A percentile compares a stretch with the other conserved stretches of the same genome.
Evolutionary conservation across 2,113 vertebrate genomes (phyloP).

Genomic region (Empidonax alnorum): DNA sequence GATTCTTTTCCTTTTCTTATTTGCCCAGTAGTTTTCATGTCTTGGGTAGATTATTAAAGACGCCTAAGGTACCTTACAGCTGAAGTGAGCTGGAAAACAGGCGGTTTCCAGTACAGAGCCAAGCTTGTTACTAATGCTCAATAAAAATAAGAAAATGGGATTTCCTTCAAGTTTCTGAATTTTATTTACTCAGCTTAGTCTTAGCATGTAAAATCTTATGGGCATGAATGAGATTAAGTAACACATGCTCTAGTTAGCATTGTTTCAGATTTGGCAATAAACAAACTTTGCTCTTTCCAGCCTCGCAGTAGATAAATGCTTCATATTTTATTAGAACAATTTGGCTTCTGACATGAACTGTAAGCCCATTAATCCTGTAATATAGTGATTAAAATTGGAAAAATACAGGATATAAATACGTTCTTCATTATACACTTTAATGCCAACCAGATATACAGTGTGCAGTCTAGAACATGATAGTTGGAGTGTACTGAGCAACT

Average conservation of each 20-base stretch:
- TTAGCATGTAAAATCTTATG: conserved; percentile 77
- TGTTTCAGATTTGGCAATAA: conserved; percentile 56
- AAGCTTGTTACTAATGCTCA: neutral
- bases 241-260: conserved; percentile 52
- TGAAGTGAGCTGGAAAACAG: neutral
- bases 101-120: neutral
- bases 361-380: conserved; percentile 63
- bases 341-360: conserved; percentile 58
- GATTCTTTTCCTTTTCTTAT: neutral
- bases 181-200: conserved; percentile 77
- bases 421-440: conserved; percentile 83
- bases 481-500: conserved; percentile 45
- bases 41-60: neutral
- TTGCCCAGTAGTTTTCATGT: neutral
- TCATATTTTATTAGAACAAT: conserved; percentile 65
- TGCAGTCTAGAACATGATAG: conserved; percentile 59
- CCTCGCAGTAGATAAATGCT: conserved; percentile 39
- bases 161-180: conserved; percentile 70
- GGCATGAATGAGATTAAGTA: conserved; percentile 76
- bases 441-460: conserved; percentile 64
- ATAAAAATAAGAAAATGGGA: conserved; percentile 6
- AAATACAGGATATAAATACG: conserved; percentile 84
- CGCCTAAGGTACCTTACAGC: neutral
- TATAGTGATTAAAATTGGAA: conserved; percentile 64
- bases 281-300: conserved; percentile 52